These are phyloP conservation scores for Fissipunctia ypsillon DNA, from an alignment of 2,888 invertebrate genomes.

Conservation along the genomic window DNA sequence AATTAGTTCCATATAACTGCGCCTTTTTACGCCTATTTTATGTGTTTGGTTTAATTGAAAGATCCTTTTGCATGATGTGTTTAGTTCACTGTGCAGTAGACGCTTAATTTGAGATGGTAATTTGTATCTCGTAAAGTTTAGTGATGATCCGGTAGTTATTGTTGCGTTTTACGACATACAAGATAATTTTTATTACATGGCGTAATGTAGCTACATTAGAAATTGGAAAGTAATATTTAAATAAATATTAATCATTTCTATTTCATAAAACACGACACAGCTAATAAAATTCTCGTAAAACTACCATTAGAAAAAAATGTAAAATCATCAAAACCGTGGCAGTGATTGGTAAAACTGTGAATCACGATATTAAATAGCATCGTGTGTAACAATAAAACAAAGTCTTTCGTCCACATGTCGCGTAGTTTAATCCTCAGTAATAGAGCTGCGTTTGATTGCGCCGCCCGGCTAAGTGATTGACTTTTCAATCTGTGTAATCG, in stretches of 20 bases:
- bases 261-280: conserved; percentile 32
- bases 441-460: conserved; percentile 84
- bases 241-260: conserved; percentile 57
- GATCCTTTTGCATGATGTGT: conserved; percentile 72
- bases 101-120: conserved; percentile 62
- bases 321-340: conserved; percentile 29
- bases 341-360: conserved; percentile 59
- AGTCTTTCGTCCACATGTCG: conserved; percentile 78
- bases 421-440: conserved; percentile 77
- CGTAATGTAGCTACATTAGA: conserved; percentile 20
- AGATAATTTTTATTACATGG: conserved; percentile 44
- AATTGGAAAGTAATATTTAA: conserved; percentile 48
- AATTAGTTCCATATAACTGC: conserved; percentile 85
- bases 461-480: conserved; percentile 87
- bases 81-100: conserved; percentile 70
- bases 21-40: conserved; percentile 82
- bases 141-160: conserved; percentile 48
- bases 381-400: conserved; percentile 70
- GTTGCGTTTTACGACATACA: conserved; percentile 47
- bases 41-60: conserved; percentile 82
- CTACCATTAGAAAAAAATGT: neutral
- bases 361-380: conserved; percentile 64
- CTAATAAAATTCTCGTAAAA: conserved; percentile 28
- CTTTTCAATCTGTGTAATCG: conserved; percentile 90
- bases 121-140: conserved; percentile 64